phyloP scores from a whole-genome alignment of 2,797 vertebrate species.

The Nannoperca australis region DNA sequence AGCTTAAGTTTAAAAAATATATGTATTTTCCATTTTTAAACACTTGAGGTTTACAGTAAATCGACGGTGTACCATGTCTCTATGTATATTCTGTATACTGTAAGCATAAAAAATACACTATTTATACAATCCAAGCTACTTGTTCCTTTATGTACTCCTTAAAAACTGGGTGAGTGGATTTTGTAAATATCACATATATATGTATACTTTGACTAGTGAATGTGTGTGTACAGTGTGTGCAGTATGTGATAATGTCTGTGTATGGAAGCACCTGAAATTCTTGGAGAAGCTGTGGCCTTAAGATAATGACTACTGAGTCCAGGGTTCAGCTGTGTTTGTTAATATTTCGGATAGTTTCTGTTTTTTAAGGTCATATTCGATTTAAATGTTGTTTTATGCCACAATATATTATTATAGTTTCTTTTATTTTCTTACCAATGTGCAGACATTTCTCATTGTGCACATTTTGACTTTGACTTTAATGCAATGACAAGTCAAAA shows the following conservation, averaged over 20 bases:
- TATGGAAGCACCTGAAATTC: slow-evolving; percentile 12
- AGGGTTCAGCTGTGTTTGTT: slow-evolving; percentile 26
- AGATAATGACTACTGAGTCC: slow-evolving; percentile 11
- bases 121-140: slow-evolving; percentile 37
- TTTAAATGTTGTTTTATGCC: not conserved
- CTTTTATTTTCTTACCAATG: not conserved
- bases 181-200: slow-evolving; percentile 36
- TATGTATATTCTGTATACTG: slow-evolving; percentile 32
- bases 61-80: not conserved
- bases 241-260: slow-evolving; percentile 27
- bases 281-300: slow-evolving; percentile 49
- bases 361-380: not conserved
- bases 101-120: slow-evolving; percentile 29
- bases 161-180: slow-evolving; percentile 1
- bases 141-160: slow-evolving; percentile 36
- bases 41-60: slow-evolving; percentile 23
- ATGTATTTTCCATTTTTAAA: slow-evolving; percentile 34
- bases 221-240: slow-evolving; percentile 50
- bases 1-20: not conserved
- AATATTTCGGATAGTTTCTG: not conserved
- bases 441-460: not conserved
- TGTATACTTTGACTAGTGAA: slow-evolving; percentile 33
- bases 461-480: slow-evolving; percentile 8
- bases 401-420: not conserved
- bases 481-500: slow-evolving; percentile 2